These are phyloP conservation scores for Rhyacophila evoluta DNA, from an alignment of 2,888 invertebrate species.

Conservation along the genomic window DNA sequence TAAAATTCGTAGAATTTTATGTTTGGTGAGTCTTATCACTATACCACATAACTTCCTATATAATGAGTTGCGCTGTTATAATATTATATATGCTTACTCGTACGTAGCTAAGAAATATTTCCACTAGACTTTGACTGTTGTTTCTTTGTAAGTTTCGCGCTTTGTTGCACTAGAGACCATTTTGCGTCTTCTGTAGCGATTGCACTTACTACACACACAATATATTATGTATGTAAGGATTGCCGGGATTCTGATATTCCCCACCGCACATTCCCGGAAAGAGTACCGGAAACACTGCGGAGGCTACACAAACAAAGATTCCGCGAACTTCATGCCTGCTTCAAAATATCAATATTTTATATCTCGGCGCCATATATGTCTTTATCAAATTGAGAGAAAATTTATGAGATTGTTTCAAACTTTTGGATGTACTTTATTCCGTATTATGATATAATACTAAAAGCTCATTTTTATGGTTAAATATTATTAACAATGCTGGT, in stretches of 20 bases:
- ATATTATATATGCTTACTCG: no score
- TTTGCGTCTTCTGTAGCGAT: neutral
- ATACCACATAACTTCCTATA: no score
- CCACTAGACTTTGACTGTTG: neutral
- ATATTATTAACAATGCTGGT: no score
- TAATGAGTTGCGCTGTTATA: no score
- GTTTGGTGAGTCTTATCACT: no score
- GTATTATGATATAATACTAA: no score
- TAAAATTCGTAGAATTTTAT: no score
- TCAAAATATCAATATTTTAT: neutral
- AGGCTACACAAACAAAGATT: conserved; percentile 2
- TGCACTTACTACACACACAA: neutral
- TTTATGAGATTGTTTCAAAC: no score
- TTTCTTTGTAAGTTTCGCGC: neutral
- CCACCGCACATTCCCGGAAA: neutral
- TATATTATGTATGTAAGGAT: neutral
- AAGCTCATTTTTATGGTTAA: no score
- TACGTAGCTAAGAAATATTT: no score
- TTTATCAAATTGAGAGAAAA: neutral
- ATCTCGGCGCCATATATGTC: neutral
- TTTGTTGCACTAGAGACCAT: neutral
- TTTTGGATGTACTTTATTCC: no score
- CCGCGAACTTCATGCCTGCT: neutral
- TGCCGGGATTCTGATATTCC: neutral
- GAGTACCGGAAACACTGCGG: neutral